phyloP scores from a whole-genome alignment of 2,888 invertebrate species.

The Eupithecia pulchellata region DNA sequence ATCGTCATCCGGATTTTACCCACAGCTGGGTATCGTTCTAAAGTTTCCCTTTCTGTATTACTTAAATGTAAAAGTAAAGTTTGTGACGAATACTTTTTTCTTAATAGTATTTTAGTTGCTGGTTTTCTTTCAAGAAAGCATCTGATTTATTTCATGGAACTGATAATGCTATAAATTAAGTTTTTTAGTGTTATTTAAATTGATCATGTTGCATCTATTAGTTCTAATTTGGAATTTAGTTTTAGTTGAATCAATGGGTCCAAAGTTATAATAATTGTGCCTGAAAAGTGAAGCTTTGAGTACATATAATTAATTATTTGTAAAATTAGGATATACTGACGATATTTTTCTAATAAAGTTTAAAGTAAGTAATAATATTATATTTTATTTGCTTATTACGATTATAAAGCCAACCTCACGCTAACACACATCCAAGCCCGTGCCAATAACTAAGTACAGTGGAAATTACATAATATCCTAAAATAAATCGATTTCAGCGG shows the following conservation, averaged over 20 bases:
- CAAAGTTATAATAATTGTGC: constrained; percentile 9
- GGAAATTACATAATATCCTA: too few relatives aligned
- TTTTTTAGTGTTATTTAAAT: not conserved
- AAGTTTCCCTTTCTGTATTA: not conserved
- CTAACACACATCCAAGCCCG: too few relatives aligned
- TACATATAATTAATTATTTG: constrained; percentile 15
- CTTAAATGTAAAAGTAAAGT: not conserved
- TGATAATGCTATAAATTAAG: not conserved
- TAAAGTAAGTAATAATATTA: constrained; percentile 5
- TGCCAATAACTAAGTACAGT: too few relatives aligned
- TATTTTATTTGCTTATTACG: constrained; percentile 16
- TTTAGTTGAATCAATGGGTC: not conserved
- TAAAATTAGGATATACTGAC: constrained; percentile 23
- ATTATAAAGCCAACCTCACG: not conserved
- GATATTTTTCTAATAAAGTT: constrained; percentile 28
- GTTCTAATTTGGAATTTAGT: not conserved
- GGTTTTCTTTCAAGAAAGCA: not conserved
- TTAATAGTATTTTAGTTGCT: not conserved
- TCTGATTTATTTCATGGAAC: not conserved
- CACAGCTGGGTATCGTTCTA: too few relatives aligned
- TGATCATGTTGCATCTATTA: not conserved
- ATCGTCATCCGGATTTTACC: too few relatives aligned
- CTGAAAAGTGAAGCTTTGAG: constrained; percentile 21
- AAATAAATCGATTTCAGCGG: too few relatives aligned
- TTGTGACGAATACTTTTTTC: not conserved